A percentile compares a stretch with the other conserved stretches of the same genome.
These are phyloP conservation scores for Cecidostiba fungosa DNA, from an alignment of 2,888 invertebrate genomes.

Conservation along the genomic window DNA sequence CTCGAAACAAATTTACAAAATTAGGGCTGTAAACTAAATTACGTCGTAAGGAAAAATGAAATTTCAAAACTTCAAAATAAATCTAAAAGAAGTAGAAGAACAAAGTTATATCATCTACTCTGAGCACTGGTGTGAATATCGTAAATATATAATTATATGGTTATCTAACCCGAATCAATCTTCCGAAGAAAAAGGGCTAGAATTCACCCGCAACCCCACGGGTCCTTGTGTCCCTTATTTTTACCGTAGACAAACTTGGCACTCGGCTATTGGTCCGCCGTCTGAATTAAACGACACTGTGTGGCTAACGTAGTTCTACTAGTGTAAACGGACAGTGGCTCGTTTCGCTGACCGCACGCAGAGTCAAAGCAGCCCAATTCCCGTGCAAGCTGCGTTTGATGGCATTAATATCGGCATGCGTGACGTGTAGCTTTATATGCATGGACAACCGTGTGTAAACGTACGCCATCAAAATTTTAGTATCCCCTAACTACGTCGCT, in stretches of 20 bases:
- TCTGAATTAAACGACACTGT: constrained; percentile 9
- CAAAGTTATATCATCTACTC: background rate
- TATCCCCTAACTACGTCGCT: background rate
- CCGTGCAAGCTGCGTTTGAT: constrained; percentile 14
- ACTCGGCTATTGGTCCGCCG: constrained; percentile 16
- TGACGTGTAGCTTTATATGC: background rate
- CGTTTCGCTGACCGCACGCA: constrained; percentile 24
- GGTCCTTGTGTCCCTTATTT: background rate
- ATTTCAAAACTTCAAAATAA: background rate
- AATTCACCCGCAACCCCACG: background rate
- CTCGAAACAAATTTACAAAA: background rate
- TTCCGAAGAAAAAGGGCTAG: background rate
- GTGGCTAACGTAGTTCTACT: constrained; percentile 9
- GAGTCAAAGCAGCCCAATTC: background rate
- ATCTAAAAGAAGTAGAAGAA: background rate
- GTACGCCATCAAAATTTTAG: background rate
- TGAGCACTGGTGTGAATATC: background rate
- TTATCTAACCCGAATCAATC: background rate
- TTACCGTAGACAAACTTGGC: constrained; percentile 25
- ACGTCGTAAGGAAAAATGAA: background rate
- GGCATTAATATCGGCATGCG: constrained; percentile 28
- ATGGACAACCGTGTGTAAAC: background rate
- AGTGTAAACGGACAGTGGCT: constrained; percentile 41
- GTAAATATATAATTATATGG: background rate
- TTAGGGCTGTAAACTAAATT: background rate